Base-by-base conservation (phyloP, 2,113 vertebrate genomes). In the Orientallactaga bullata region DNA sequence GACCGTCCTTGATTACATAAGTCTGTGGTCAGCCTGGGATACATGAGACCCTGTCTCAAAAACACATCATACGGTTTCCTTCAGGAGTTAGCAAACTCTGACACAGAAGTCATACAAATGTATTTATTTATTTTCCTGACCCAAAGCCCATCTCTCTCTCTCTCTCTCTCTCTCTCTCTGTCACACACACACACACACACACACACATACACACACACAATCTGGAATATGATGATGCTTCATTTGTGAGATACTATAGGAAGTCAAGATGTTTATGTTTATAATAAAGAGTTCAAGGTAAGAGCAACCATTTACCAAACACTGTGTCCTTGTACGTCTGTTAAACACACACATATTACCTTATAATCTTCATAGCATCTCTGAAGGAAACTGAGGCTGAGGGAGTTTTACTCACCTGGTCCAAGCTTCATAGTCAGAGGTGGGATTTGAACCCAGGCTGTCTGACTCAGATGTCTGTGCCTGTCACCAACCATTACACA, bases 141-240 rank as follows among this genome's bases (percentile, higher is more conserved):
- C 3, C 26, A 23, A 7, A 2, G 5, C 30, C 26, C 65, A 28
- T 60, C 12, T 20, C 58, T 3, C 9, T 0, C 1, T 17, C 32
- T 37, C 4, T 7, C 74, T 80, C 42, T 47, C 42, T 47, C 42
- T 47, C 42, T 47, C 42, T 47, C 42, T 47, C 42, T 47, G 5
- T 47, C 42, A 47, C 42, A 68, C 21, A 61, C 15, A 68, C 24
- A 69, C 24, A 66, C 37, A 66, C 51, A 39, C 37, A 85, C 55
- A 47, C 42, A 47, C 42, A 63, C 51, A 58, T 51, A 37, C 37
- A 42, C 37, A 66, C 28, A 47, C 24, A 24, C 63, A 28, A 1
- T 32, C 55, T 90, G 4, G 26, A 93, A 58, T 82, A 85, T 7
- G n/a, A 60, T 39, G 65, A 66, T 89, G 61, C 39, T 93, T 85